These are phyloP conservation scores for Avahi laniger DNA, from an alignment of 2,797 vertebrate species.

Conservation along the genomic window DNA sequence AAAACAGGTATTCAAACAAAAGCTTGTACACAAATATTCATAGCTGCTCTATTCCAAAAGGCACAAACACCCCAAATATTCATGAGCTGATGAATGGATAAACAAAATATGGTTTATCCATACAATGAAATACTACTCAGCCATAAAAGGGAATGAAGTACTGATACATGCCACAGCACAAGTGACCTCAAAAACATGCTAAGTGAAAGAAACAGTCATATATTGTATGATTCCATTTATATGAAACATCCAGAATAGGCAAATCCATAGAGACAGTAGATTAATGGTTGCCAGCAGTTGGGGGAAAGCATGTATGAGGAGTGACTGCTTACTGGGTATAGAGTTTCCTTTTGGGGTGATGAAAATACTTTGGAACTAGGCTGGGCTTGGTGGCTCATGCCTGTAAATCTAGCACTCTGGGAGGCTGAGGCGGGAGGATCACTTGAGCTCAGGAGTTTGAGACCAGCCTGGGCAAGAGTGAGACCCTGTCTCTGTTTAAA, in stretches of 20 bases:
- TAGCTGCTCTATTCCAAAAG: neutral
- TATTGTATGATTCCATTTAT: neutral
- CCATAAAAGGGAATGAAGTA: neutral
- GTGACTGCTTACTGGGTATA: neutral
- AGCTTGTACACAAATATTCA: neutral
- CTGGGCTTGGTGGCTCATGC: too few species aligned
- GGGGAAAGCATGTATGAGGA: neutral
- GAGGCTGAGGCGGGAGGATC: too few species aligned
- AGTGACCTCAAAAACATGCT: neutral
- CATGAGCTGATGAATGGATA: neutral
- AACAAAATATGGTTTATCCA: neutral
- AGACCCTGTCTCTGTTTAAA: too few species aligned
- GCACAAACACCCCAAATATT: neutral
- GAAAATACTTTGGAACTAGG: neutral
- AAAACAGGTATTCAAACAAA: neutral
- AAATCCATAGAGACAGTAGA: neutral
- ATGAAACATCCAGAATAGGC: neutral
- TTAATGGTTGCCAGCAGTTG: neutral
- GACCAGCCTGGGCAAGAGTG: too few species aligned
- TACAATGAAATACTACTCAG: neutral
- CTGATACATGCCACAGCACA: neutral
- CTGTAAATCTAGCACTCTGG: too few species aligned
- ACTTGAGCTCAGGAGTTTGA: too few species aligned
- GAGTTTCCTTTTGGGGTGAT: neutral
- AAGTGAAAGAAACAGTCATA: neutral